These are phyloP conservation scores for Germaria angustata DNA, from an alignment of 2,888 invertebrate genomes.

Conservation along the genomic window DNA sequence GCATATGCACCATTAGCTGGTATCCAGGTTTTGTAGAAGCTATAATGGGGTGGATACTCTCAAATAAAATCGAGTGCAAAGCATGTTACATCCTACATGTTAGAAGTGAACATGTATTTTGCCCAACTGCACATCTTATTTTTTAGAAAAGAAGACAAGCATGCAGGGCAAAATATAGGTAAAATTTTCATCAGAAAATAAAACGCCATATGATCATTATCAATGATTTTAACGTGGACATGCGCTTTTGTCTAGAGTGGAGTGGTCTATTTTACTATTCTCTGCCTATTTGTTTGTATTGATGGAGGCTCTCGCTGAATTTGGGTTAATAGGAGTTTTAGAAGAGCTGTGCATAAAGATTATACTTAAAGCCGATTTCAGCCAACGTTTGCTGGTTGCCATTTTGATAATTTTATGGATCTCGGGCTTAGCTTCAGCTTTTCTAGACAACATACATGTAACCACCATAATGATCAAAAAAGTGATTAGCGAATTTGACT, in stretches of 20 bases:
- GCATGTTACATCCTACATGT: too few species aligned
- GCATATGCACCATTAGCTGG: too few species aligned
- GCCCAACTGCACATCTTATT: too few species aligned
- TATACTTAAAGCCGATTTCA: slow-evolving; percentile 84
- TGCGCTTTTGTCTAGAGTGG: slow-evolving; percentile 89
- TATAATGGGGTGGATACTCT: too few species aligned
- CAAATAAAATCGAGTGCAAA: too few species aligned
- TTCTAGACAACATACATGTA: slow-evolving; percentile 94
- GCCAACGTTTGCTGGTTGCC: slow-evolving; percentile 84
- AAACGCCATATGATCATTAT: too few species aligned
- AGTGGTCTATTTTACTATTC: slow-evolving; percentile 94
- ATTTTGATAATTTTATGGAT: slow-evolving; percentile 89
- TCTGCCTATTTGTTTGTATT: slow-evolving; percentile 93
- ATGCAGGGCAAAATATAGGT: too few species aligned
- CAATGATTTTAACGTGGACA: too few species aligned
- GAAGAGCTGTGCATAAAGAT: slow-evolving; percentile 85
- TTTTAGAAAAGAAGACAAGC: too few species aligned
- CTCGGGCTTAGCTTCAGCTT: slow-evolving; percentile 89
- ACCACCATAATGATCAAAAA: slow-evolving; percentile 95
- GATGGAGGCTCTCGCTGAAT: slow-evolving; percentile 90
- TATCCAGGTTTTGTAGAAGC: too few species aligned
- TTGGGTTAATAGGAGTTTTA: slow-evolving; percentile 90
- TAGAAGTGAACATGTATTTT: too few species aligned
- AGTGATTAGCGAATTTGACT: slow-evolving; percentile 84
- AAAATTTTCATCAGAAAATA: too few species aligned